Conservation (phyloP, 1,140 invertebrate species). For the Dendroctonus ponderosae region DNA sequence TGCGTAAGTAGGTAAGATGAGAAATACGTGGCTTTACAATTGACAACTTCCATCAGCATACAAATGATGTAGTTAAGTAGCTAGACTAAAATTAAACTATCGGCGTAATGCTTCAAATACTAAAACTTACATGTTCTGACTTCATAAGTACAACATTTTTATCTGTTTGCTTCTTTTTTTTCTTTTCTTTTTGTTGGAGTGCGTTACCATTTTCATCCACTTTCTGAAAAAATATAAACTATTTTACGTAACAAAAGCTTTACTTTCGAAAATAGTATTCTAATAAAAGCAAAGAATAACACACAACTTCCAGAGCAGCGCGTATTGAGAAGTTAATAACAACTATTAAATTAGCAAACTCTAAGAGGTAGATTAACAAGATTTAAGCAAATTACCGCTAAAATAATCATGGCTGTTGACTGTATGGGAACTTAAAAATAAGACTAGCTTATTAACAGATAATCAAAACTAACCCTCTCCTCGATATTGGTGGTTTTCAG, state of each 20-base stretch:
- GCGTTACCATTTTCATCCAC: conserved; percentile 57
- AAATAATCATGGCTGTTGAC: no score
- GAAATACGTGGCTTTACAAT: no score
- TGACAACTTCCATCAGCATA: no score
- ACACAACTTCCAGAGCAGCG: no score
- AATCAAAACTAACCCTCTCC: conserved; percentile 32
- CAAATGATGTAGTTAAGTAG: no score
- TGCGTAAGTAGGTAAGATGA: no score
- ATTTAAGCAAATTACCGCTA: no score
- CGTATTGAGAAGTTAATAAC: no score
- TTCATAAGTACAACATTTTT: conserved; percentile 44
- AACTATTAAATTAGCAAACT: no score
- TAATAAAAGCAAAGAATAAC: conserved; percentile 13
- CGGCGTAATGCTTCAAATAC: no score
- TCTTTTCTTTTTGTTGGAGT: conserved; percentile 45
- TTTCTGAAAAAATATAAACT: conserved; percentile 47
- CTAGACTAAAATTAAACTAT: not conserved
- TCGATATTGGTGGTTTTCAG: conserved; percentile 25
- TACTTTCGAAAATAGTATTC: not conserved
- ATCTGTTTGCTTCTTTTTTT: conserved; percentile 43
- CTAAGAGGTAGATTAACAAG: no score
- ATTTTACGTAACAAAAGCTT: conserved; percentile 26
- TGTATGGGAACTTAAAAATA: not conserved
- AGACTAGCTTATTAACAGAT: not conserved
- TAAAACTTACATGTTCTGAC: conserved; percentile 40